Conservation (phyloP, 2,797 vertebrate species). For the Octomys mimax region DNA sequence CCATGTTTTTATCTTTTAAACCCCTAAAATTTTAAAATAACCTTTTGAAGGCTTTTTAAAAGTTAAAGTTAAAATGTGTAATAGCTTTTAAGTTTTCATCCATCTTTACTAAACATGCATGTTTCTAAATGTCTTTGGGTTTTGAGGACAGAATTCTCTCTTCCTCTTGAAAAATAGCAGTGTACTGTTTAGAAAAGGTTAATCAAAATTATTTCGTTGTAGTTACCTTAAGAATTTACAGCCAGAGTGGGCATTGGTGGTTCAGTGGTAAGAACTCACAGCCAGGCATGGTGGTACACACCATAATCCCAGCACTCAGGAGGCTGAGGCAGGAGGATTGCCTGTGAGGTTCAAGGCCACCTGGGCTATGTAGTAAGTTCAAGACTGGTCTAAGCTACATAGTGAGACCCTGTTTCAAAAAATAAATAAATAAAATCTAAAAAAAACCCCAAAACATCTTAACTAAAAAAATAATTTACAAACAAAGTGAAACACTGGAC, state of each 20-base stretch:
- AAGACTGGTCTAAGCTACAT: background rate
- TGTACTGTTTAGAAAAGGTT: background rate
- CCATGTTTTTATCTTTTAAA: background rate
- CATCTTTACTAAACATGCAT: background rate
- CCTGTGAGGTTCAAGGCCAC: background rate
- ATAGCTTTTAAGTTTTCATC: background rate
- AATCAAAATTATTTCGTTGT: slow-evolving; percentile 8
- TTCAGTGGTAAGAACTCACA: background rate
- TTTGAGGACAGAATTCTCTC: background rate
- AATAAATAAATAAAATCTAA: background rate
- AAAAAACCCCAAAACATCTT: background rate
- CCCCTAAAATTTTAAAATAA: background rate
- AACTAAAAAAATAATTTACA: background rate
- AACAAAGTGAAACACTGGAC: background rate
- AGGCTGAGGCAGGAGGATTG: background rate
- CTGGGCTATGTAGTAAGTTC: background rate
- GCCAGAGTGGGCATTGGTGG: background rate
- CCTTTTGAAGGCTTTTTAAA: background rate
- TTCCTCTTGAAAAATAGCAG: background rate
- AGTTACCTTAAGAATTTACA: slow-evolving; percentile 19
- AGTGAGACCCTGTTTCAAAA: background rate
- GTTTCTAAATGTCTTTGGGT: slow-evolving; percentile 12
- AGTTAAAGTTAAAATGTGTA: slow-evolving; percentile 28
- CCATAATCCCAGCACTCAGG: background rate
- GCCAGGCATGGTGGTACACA: background rate